These are phyloP conservation scores for Agelastica alni DNA, from an alignment of 2,888 invertebrate genomes.

Conservation along the genomic window DNA sequence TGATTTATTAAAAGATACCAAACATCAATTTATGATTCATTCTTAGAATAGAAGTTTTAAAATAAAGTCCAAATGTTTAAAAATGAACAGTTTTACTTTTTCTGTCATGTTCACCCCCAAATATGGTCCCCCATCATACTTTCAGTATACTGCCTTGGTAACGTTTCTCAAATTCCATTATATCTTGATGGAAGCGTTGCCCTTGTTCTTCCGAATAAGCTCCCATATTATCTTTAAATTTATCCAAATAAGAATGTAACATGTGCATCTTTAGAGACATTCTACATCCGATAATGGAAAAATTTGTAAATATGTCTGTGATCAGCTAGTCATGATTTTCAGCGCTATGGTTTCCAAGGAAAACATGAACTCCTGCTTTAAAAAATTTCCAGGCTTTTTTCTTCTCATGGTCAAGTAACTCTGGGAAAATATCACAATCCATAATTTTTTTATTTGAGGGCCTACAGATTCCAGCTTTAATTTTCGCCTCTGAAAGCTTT, in stretches of 20 bases:
- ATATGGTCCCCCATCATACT: slow-evolving; percentile 38
- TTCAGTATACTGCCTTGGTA: slow-evolving; percentile 34
- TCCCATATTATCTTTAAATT: slow-evolving; percentile 39
- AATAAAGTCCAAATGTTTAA: too few species aligned
- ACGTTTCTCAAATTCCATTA: slow-evolving; percentile 39
- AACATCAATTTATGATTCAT: too few species aligned
- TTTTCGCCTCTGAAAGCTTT: too few species aligned
- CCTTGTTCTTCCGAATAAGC: slow-evolving; percentile 44
- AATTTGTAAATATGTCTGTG: slow-evolving; percentile 36
- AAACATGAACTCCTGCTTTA: slow-evolving; percentile 22
- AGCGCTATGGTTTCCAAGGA: slow-evolving; percentile 37
- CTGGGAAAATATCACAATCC: background rate
- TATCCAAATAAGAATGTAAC: slow-evolving; percentile 43
- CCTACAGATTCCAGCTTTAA: too few species aligned
- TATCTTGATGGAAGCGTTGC: slow-evolving; percentile 44
- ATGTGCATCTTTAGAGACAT: slow-evolving; percentile 44
- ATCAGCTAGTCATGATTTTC: slow-evolving; percentile 41
- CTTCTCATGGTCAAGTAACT: slow-evolving; percentile 14
- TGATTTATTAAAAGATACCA: too few species aligned
- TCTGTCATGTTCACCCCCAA: background rate
- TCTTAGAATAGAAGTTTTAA: too few species aligned
- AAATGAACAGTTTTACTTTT: too few species aligned
- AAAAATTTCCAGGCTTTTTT: slow-evolving; percentile 21
- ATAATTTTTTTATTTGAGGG: background rate
- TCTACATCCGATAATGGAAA: slow-evolving; percentile 33